Evolutionary conservation across 2,888 invertebrate species (phyloP).

Genomic region (Eupithecia subumbrata): DNA sequence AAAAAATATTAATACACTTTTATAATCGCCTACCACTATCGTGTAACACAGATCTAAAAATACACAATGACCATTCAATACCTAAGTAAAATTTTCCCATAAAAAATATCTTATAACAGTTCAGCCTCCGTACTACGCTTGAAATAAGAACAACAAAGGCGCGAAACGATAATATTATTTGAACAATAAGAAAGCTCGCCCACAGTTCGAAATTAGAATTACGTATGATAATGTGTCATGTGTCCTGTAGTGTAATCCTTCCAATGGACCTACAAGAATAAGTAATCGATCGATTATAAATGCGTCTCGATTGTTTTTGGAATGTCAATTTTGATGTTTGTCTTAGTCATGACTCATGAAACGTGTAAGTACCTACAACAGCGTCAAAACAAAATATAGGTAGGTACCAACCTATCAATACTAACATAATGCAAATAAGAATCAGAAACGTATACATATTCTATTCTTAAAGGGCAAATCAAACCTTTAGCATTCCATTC

Average conservation of each 20-base stretch:
- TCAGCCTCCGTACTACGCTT: constrained; percentile 35
- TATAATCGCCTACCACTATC: not conserved
- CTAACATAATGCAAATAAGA: not conserved
- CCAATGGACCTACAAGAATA: constrained; percentile 76
- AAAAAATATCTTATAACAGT: constrained; percentile 19
- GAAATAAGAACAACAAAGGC: constrained; percentile 36
- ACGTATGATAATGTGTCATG: constrained; percentile 78
- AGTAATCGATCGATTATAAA: constrained; percentile 73
- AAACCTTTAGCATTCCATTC: constrained; percentile 39
- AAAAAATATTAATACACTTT: too few relatives aligned
- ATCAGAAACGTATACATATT: not conserved
- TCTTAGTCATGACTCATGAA: constrained; percentile 45
- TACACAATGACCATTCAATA: not conserved
- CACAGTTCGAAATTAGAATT: constrained; percentile 74
- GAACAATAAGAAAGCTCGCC: constrained; percentile 75
- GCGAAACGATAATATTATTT: constrained; percentile 43
- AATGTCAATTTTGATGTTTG: constrained; percentile 54
- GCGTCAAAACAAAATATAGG: not conserved
- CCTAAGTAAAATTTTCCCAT: not conserved
- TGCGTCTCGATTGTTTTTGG: constrained; percentile 50
- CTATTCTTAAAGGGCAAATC: constrained; percentile 4
- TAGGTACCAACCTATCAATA: not conserved
- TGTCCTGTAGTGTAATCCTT: constrained; percentile 74
- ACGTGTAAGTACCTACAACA: constrained; percentile 23
- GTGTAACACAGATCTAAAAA: not conserved